A percentile compares a stretch with the other conserved stretches of the same genome.
These are phyloP conservation scores for Campylomormyrus tamandua DNA, from an alignment of 2,113 vertebrate genomes.

Conservation along the genomic window DNA sequence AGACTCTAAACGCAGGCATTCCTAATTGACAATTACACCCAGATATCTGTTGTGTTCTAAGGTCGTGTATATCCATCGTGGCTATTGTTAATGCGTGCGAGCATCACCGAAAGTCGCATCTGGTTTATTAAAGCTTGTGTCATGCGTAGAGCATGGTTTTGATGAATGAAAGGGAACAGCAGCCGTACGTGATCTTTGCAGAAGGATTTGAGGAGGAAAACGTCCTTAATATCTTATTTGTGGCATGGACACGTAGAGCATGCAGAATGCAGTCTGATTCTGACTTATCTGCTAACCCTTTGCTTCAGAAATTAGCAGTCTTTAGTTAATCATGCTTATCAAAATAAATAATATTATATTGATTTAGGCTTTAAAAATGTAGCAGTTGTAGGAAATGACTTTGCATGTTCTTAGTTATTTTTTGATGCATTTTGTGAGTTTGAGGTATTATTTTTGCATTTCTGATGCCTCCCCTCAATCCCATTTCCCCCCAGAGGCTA, in stretches of 20 bases:
- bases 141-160: neutral
- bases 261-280: neutral
- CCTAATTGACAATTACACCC: conserved; percentile 51
- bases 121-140: neutral
- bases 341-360: neutral
- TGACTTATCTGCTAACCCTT: neutral
- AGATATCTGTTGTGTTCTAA: neutral
- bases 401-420: neutral
- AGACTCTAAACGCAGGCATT: conserved; percentile 34
- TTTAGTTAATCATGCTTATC: neutral
- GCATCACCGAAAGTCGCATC: neutral
- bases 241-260: neutral
- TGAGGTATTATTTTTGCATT: neutral
- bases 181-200: neutral
- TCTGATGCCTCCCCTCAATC: neutral
- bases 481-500: conserved; percentile 42
- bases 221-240: neutral
- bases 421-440: neutral
- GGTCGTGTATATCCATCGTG: neutral
- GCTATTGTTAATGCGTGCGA: neutral
- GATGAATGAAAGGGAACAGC: neutral
- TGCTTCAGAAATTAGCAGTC: neutral
- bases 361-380: neutral
- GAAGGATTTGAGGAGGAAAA: neutral
- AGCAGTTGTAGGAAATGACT: neutral